Base-by-base conservation (phyloP, 2,113 vertebrate genomes). In the Falcunculus frontatus region DNA sequence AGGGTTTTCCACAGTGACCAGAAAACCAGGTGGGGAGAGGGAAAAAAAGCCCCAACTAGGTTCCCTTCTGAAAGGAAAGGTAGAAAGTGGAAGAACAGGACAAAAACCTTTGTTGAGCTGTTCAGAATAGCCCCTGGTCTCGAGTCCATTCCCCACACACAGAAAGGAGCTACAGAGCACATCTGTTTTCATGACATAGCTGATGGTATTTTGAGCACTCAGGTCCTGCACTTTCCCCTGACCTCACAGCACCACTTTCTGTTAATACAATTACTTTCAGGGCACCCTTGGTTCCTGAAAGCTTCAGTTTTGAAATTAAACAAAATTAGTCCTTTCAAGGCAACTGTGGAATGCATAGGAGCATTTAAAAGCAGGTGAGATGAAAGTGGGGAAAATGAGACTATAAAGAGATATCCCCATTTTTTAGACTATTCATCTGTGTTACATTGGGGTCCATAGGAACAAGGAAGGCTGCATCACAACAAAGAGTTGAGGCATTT, bases 201-300 rank as follows among this genome's bases (percentile, higher is more conserved):
- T 80, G 75, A 42, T 62, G 37, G 41, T 73, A 85, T 93, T 93
- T 85, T 90, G 87, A 93, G 46, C 75, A 33, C 53, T 90, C n/a
- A 37, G 82, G 44, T 90, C 82, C 63, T 88, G 78, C 67, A 73
- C 74, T 95, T 96, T 94, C 75, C 78, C 57, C 90, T 76, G 78
- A 93, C 70, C 85, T 96, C 29, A 1, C 53, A 73, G 64, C 84
- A 79, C 37, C 29, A 83, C 67, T 90, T 94, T 85, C 87, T 95
- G 70, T 90, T 91, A 85, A 72, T 82, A 79, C 63, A 91, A 73
- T 93, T 87, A 89, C 32, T 87, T 72, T 41, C 6, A 41, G 60
- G 57, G 74, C 53, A 72, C 59, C 47, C 57, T 91, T 3, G 1
- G 32, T 76, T 91, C 44, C 46, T n/a, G n/a, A n/a, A n/a, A 64